These are phyloP conservation scores for Rissa tridactyla DNA, from an alignment of 2,113 vertebrate genomes.

Conservation along the genomic window DNA sequence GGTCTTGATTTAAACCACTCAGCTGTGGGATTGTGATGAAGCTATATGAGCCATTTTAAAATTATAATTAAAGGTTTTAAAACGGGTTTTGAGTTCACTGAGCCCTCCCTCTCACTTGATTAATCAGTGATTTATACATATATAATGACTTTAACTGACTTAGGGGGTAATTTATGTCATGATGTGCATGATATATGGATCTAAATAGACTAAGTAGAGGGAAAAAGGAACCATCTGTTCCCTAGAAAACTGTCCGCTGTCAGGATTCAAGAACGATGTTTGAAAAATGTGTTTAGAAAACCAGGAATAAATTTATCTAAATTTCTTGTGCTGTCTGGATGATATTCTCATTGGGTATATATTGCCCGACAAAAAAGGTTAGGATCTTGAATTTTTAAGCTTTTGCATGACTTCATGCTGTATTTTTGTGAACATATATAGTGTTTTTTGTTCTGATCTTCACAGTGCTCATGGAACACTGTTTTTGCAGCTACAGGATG, in stretches of 20 bases:
- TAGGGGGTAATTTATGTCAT: constrained; percentile 1
- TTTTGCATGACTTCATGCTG: background rate
- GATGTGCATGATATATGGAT: background rate
- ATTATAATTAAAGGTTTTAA: background rate
- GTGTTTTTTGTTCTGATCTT: background rate
- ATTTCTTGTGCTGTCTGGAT: background rate
- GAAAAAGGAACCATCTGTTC: background rate
- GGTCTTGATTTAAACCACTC: background rate
- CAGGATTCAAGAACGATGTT: background rate
- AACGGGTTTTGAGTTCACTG: background rate
- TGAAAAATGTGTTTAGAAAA: background rate
- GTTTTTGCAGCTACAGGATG: background rate
- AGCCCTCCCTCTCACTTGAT: background rate
- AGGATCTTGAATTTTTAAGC: background rate
- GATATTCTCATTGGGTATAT: background rate
- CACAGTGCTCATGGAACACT: background rate
- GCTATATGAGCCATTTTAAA: background rate
- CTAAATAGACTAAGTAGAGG: background rate
- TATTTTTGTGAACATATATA: background rate
- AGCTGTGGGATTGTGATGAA: background rate
- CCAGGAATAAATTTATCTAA: background rate
- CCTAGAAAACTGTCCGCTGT: background rate
- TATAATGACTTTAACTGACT: constrained; percentile 1
- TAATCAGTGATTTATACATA: constrained; percentile 14
- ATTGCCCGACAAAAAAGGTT: background rate